Evolutionary conservation across 2,888 invertebrate genomes (phyloP), one percentile per base, ranked within the genome.

Genomic region (Lordiphosa fenestrarum): DNA sequence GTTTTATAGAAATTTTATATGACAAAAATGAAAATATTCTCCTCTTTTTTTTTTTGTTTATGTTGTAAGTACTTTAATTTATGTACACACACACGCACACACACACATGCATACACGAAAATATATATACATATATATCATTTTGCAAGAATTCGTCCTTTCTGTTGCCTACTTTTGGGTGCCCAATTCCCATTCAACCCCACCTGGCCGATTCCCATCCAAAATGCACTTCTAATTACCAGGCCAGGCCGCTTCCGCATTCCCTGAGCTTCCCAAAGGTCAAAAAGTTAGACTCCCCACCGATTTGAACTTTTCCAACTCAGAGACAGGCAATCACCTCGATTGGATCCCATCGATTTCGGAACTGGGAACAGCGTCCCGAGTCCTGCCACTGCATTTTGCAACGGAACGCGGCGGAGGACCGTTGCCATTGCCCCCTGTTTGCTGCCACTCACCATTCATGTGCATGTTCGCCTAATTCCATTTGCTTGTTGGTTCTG

Each of bases 151-250:
- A 25, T 5, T 6, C 25, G 1, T 6, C 1, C 6, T 25, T 25
- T 25, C 2, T 25, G 25, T 25, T 25, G 25, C 25, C 6, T 7
- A 30, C 30, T 30, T 30, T 9, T 30, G 23, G 23, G 23, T 23
- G 23, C 23, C 2, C 2, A 4, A 5, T 1, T 3, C 23, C 6
- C 6, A 2, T 4, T 23, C 4, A 2, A 2, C 6, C 23, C 4
- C n/a, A n/a, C n/a, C n/a, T n/a, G n/a, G n/a, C n/a, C n/a, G n/a
- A n/a, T n/a, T n/a, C n/a, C n/a, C n/a, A n/a, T n/a, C n/a, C 33
- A 23, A 48, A 61, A 61, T 42, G 63, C 40, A 33, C 63, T 59
- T 71, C 59, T 66, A 71, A 82, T 75, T 77, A 62, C 55, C n/a
- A n/a, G 61, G 15, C 15, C 15, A 15, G 1, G 15, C 15, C 15